These are phyloP conservation scores for Vidua chalybeata DNA, from an alignment of 2,113 vertebrate genomes.

Conservation along the genomic window DNA sequence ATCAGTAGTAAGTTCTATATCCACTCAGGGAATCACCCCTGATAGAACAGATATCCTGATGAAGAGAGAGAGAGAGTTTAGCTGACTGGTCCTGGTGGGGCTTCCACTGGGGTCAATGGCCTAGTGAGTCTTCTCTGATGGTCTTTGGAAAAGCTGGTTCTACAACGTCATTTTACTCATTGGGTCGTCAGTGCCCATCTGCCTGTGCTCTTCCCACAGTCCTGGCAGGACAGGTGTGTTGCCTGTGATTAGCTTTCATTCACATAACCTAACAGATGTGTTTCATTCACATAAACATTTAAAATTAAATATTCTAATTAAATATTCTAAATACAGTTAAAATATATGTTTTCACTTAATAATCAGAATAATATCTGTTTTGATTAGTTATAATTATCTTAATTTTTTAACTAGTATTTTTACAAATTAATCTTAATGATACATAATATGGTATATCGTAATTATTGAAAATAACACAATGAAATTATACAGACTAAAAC, in stretches of 20 bases:
- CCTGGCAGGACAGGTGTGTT: not conserved
- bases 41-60: not conserved
- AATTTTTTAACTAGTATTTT: not conserved
- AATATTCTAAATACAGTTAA: not conserved
- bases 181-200: not conserved
- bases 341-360: not conserved
- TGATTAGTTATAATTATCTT: not conserved
- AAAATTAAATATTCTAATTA: not conserved
- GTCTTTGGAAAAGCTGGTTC: not conserved
- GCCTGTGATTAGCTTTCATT: not conserved
- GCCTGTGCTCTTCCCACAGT: not conserved
- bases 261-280: not conserved
- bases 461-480: not conserved
- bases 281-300: not conserved
- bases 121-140: not conserved
- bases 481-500: not conserved
- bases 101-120: not conserved
- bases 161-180: accelerated
- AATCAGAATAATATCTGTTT: not conserved
- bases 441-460: not conserved
- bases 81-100: not conserved
- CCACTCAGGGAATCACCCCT: not conserved
- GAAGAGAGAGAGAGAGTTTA: not conserved
- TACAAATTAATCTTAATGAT: not conserved
- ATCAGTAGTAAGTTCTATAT: not conserved